phyloP scores from a whole-genome alignment of 2,797 vertebrate species.

The Calcarius lapponicus region DNA sequence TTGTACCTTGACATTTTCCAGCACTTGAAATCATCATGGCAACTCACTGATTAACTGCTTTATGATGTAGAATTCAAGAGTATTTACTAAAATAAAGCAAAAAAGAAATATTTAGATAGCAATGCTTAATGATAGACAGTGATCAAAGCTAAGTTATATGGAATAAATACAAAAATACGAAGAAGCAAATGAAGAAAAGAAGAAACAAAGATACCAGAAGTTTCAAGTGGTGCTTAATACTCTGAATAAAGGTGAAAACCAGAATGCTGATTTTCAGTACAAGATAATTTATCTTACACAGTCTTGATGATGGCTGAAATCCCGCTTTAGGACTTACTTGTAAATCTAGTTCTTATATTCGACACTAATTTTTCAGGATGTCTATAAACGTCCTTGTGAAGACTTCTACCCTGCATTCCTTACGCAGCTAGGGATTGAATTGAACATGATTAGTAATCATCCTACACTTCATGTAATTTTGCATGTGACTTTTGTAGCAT shows the following conservation, averaged over 20 bases:
- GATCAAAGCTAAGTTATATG: not conserved
- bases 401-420: not conserved
- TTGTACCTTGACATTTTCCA: not conserved
- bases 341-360: not conserved
- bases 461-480: not conserved
- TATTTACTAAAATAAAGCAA: not conserved
- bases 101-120: not conserved
- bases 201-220: not conserved
- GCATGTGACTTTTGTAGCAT: not conserved
- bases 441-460: slow-evolving; percentile 14
- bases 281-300: not conserved
- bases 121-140: not conserved
- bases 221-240: not conserved
- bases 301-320: not conserved
- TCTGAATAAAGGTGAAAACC: not conserved
- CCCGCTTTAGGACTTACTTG: not conserved
- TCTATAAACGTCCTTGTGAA: not conserved
- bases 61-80: not conserved
- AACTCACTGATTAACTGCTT: not conserved
- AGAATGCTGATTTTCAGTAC: not conserved
- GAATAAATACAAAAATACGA: not conserved
- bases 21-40: not conserved
- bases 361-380: not conserved
- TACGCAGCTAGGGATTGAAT: not conserved
- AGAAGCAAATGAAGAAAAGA: not conserved